Base-by-base conservation (phyloP, 2,888 invertebrate species). In the Eumacrocentrus americanus region DNA sequence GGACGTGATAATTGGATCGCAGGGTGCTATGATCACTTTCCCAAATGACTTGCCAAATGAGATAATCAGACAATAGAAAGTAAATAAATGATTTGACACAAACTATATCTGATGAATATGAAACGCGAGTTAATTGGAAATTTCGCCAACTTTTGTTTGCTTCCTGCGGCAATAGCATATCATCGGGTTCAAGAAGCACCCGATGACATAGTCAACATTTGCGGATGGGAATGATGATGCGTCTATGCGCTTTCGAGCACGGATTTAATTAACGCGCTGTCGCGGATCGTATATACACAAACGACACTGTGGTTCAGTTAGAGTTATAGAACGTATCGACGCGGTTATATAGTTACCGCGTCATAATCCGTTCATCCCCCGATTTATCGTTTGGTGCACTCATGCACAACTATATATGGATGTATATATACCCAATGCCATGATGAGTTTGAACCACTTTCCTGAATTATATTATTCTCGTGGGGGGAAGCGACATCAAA, bases 291-390 rank as follows among this genome's bases (percentile, higher is more conserved):
- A 42, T 9, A 42, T 42, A 2, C 42, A 42, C n/a, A n/a, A n/a
- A n/a, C 9, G 1, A 42, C 22, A 18, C 7, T 42, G 18, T 42
- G 42, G 42, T 16, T 20, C 9, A 4, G 29, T 29, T 29, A 12
- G 16, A 42, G 18, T 12, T 42, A 14, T 42, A 42, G 42, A 42
- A 42, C 29, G 29, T 29, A 29, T 29, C 29, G 29, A 16, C 42
- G 42, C 42, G 42, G 42, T 42, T 14, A 42, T 42, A 42, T 42
- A 9, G 42, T 16, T 42, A 42, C 42, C 42, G 2, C 42, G 42
- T 42, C 42, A 42, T 42, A 42, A 42, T 42, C 42, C 42, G 18
- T 14, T 42, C 9, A 42, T 42, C 18, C 18, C 20, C 42, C 18
- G 42, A 42, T 42, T 42, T 42, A 42, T 42, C 42, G 18, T 42